These are phyloP conservation scores for Enteromius fasciolatus DNA, from an alignment of 2,797 vertebrate genomes.

Conservation along the genomic window DNA sequence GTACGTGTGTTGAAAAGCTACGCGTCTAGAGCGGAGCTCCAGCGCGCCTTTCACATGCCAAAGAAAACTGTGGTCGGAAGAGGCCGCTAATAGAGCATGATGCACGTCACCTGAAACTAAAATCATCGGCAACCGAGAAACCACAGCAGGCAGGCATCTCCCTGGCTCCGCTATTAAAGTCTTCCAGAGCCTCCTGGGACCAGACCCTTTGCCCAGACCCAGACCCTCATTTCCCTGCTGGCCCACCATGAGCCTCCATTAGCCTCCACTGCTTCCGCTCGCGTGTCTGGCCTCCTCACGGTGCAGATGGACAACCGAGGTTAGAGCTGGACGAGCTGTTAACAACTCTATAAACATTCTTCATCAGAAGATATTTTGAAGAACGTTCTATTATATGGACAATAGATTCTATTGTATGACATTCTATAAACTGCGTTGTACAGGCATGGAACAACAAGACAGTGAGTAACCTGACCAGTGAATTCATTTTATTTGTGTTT, in stretches of 20 bases:
- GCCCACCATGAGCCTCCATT: constrained; percentile 62
- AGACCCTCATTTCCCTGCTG: constrained; percentile 22
- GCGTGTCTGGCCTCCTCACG: constrained; percentile 65
- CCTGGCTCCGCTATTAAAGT: constrained; percentile 63
- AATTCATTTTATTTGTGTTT: background rate
- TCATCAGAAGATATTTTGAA: constrained; percentile 6
- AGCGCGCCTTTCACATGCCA: constrained; percentile 76
- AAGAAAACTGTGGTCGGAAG: constrained; percentile 88
- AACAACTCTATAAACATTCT: constrained; percentile 51
- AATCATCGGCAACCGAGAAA: constrained; percentile 84
- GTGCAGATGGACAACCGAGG: constrained; percentile 70
- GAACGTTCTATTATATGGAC: background rate
- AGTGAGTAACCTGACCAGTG: background rate
- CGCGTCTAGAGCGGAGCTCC: constrained; percentile 72
- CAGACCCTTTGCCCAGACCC: constrained; percentile 59
- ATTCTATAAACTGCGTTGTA: background rate
- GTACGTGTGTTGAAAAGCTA: constrained; percentile 77
- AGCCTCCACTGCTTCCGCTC: constrained; percentile 72
- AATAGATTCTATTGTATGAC: background rate
- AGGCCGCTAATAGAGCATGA: constrained; percentile 88
- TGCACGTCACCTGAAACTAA: constrained; percentile 89
- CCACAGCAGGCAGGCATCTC: constrained; percentile 74
- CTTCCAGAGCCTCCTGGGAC: constrained; percentile 44
- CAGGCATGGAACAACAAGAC: background rate
- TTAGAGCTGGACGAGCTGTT: constrained; percentile 71